Evolutionary conservation across 2,113 vertebrate species (phyloP), one percentile per base, ranked within the genome.

Genomic region (Taurulus bubalis): DNA sequence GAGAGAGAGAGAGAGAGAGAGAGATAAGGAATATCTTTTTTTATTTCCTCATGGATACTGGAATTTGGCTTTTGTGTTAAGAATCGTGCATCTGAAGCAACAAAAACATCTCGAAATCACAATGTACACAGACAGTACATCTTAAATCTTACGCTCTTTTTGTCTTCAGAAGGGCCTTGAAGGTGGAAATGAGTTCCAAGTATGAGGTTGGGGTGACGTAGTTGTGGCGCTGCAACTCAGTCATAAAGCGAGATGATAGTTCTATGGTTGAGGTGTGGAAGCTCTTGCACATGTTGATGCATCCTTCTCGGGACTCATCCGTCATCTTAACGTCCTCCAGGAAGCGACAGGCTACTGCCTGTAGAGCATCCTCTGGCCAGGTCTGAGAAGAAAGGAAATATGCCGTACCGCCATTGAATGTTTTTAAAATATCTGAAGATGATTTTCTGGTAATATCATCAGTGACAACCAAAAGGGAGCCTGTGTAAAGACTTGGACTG

Each of bases 181-280:
- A 98, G 82, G 97, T 98, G 16, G 95, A 98, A 86, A 98, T 98
- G 73, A 98, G 94, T 87, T 98, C 97, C 74, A 98, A 89, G 75
- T 98, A 98, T 16, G 97, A 98, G 55, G 97, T 98, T 34, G 97
- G 97, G 34, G 97, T 98, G 84, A 98, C 97, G 49, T 98, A 98
- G 85, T 97, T 98, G 88, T 95, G 89, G 68, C 96, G 95, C 62
- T 97, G 96, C 73, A 97, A 92, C 77, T 98, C 96, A 4, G 82
- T 30, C 38, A 88, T 85, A 89, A 97, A 98, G 56, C 91, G 92
- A 42, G 71, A 76, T 0, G 97, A 98, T 55, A 98, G 88, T 26
- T 85, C 58, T 79, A 97, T 95, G 18, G 97, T 96, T 32, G 97
- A 96, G 0, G 93, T 97, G 81, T 98, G 97, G 90, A 98, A 98